Conservation (phyloP, 1,140 invertebrate species). For the Drosophila nigromelanica region DNA sequence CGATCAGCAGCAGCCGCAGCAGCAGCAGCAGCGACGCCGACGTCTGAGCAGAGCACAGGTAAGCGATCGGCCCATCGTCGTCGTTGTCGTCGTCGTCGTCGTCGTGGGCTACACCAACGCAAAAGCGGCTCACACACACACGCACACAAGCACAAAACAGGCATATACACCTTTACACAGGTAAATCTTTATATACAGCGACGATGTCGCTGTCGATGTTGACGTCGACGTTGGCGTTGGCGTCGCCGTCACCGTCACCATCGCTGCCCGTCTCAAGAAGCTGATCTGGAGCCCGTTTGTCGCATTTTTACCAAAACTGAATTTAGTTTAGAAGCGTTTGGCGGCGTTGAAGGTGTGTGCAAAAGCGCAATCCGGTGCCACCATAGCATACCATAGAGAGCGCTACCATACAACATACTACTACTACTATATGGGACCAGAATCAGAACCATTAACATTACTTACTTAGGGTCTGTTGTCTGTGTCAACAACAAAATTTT, state of each 20-base stretch:
- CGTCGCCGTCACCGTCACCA: conserved; percentile 5
- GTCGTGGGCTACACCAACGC: conserved; percentile 64
- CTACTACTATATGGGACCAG: conserved; percentile 3
- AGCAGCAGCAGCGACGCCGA: conserved; percentile 15
- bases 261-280: conserved; percentile 68
- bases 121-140: conserved; percentile 44
- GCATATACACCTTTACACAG: conserved; percentile 14
- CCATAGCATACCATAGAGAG: conserved; percentile 20
- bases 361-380: conserved; percentile 69
- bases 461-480: conserved; percentile 28
- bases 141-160: neutral
- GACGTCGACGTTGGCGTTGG: neutral
- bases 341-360: conserved; percentile 81
- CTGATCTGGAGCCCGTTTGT: conserved; percentile 82
- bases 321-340: conserved; percentile 83
- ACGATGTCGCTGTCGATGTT: neutral
- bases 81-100: conserved; percentile 11
- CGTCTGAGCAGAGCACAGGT: conserved; percentile 39
- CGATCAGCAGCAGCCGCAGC: conserved; percentile 17
- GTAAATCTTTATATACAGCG: conserved; percentile 59
- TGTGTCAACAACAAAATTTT: conserved; percentile 22
- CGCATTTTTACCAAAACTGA: conserved; percentile 82
- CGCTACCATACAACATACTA: conserved; percentile 11
- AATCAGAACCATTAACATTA: conserved; percentile 15
- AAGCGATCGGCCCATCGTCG: conserved; percentile 65